These are phyloP conservation scores for Corythucha ciliata DNA, from an alignment of 2,888 invertebrate species.

Conservation along the genomic window DNA sequence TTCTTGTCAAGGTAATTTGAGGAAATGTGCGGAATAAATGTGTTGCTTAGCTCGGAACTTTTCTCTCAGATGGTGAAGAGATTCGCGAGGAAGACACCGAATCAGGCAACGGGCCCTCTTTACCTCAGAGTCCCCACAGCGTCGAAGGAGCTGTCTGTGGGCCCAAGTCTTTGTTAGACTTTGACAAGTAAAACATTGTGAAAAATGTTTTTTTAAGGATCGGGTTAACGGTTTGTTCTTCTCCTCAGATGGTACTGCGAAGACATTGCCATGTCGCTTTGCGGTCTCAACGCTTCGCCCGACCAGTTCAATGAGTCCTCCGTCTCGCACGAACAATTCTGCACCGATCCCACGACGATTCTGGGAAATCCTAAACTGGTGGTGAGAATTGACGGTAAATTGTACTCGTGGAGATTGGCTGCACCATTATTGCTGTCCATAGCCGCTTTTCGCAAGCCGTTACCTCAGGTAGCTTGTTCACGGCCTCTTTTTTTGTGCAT, in stretches of 20 bases:
- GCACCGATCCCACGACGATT: constrained; percentile 49
- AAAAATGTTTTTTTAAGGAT: background rate
- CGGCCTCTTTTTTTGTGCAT: no score
- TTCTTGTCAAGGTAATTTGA: background rate
- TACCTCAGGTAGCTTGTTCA: constrained; percentile 71
- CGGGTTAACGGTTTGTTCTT: background rate
- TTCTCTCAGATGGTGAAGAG: constrained; percentile 16
- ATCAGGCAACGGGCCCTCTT: constrained; percentile 90
- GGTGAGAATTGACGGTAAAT: constrained; percentile 76
- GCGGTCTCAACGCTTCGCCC: constrained; percentile 51
- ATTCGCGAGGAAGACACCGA: constrained; percentile 80
- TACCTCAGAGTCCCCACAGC: constrained; percentile 88
- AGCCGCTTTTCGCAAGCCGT: constrained; percentile 72
- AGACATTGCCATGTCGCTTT: constrained; percentile 66
- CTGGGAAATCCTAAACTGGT: constrained; percentile 72
- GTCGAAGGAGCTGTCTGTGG: constrained; percentile 62
- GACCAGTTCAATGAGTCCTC: constrained; percentile 54
- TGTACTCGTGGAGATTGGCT: constrained; percentile 84
- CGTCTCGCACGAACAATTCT: constrained; percentile 52
- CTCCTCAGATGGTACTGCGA: constrained; percentile 42
- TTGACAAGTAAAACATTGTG: constrained; percentile 46
- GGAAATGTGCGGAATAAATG: background rate
- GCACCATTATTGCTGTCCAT: constrained; percentile 82
- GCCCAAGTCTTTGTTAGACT: constrained; percentile 68
- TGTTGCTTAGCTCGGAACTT: background rate